Evolutionary conservation across 2,888 invertebrate species (phyloP).

Genomic region (Lasioglossum malachurum): DNA sequence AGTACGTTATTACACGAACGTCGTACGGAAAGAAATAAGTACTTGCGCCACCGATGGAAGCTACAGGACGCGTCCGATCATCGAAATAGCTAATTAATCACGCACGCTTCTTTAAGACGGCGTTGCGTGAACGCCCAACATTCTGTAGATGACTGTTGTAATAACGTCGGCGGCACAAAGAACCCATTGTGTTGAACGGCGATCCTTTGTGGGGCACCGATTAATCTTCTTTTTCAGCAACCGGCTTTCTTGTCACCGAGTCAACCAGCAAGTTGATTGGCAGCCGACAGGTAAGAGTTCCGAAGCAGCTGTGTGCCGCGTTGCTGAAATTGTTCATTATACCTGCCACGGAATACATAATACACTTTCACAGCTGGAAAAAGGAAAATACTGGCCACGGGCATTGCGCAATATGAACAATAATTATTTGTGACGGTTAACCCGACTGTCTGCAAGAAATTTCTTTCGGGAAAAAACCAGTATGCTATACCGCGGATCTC

Average conservation of each 20-base stretch:
- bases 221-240: slow-evolving; percentile 63
- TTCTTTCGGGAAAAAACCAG: not conserved
- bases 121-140: slow-evolving; percentile 43
- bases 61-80: slow-evolving; percentile 36
- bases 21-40: not conserved
- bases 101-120: slow-evolving; percentile 20
- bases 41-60: slow-evolving; percentile 15
- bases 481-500: not conserved
- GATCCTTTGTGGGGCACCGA: slow-evolving; percentile 50
- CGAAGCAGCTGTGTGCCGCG: slow-evolving; percentile 38
- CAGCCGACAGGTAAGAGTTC: slow-evolving; percentile 42
- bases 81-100: slow-evolving; percentile 54
- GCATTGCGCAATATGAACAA: slow-evolving; percentile 13
- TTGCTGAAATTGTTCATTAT: slow-evolving; percentile 43
- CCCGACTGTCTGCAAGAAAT: not conserved
- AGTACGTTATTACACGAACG: not conserved
- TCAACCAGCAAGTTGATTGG: slow-evolving; percentile 51
- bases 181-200: slow-evolving; percentile 49
- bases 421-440: slow-evolving; percentile 2
- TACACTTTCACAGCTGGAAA: slow-evolving; percentile 27
- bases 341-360: slow-evolving; percentile 34
- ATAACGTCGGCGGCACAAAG: slow-evolving; percentile 51
- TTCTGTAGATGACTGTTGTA: slow-evolving; percentile 50
- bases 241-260: slow-evolving; percentile 48
- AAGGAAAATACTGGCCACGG: slow-evolving; percentile 17